phyloP scores from a whole-genome alignment of 2,113 vertebrate genomes.

The Anthoscopus minutus region DNA sequence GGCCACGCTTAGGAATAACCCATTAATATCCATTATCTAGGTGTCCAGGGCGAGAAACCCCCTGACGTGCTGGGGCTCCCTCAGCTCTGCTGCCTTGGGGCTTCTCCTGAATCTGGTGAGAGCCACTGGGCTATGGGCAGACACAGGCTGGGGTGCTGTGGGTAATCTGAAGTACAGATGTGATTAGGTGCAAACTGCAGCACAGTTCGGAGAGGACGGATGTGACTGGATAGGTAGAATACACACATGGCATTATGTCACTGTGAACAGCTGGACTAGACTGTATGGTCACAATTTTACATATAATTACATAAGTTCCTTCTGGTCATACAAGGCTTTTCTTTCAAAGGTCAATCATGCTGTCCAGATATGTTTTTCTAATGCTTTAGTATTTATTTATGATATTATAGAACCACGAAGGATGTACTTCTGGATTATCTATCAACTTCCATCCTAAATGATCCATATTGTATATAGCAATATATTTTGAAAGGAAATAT shows the following conservation, averaged over 20 bases:
- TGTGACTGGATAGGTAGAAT: background rate
- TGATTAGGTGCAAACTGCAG: background rate
- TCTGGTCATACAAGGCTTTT: background rate
- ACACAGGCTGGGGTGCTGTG: accelerated
- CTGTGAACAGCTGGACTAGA: background rate
- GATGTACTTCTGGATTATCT: background rate
- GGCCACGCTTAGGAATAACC: background rate
- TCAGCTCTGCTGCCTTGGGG: background rate
- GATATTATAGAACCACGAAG: background rate
- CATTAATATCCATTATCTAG: background rate
- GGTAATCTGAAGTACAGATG: background rate
- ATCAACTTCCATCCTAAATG: background rate
- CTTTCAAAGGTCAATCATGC: background rate
- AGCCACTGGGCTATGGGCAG: background rate
- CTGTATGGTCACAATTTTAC: background rate
- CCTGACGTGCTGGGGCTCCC: accelerated
- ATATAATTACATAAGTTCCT: background rate
- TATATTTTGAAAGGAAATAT: slow-evolving; percentile 8
- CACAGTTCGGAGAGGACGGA: accelerated
- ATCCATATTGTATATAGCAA: background rate
- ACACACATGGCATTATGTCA: background rate
- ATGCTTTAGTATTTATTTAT: background rate
- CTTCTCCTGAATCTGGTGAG: background rate
- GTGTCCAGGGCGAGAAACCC: accelerated
- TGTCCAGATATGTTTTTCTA: background rate